phyloP scores from a whole-genome alignment of 2,888 invertebrate genomes.

The Sisyra terminalis region DNA sequence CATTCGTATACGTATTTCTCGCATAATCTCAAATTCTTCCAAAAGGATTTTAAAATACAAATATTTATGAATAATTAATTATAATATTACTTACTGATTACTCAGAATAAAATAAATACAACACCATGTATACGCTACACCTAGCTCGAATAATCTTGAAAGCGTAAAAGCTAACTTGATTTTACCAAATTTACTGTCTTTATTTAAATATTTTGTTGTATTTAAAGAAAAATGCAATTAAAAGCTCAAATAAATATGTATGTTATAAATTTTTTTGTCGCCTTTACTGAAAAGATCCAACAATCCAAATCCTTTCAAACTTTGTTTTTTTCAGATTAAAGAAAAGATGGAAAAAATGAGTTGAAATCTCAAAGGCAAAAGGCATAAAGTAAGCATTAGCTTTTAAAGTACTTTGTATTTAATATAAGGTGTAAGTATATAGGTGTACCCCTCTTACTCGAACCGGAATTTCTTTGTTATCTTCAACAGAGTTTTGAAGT shows the following conservation, averaged over 20 bases:
- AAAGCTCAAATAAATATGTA: constrained; percentile 76
- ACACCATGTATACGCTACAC: constrained; percentile 63
- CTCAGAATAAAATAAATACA: constrained; percentile 41
- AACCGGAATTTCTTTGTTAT: no score
- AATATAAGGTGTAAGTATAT: no score
- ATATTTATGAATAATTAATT: constrained; percentile 31
- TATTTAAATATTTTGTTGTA: constrained; percentile 73
- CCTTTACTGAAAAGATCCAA: constrained; percentile 23
- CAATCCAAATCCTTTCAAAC: constrained; percentile 1
- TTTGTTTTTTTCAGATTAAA: constrained; percentile 7
- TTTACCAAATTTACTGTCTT: constrained; percentile 47
- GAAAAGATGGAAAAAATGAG: neutral
- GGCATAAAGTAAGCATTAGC: neutral
- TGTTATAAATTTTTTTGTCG: constrained; percentile 49
- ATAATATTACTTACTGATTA: constrained; percentile 38
- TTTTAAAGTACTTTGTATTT: no score
- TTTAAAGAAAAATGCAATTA: constrained; percentile 61
- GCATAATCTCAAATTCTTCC: constrained; percentile 40
- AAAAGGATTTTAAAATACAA: constrained; percentile 28
- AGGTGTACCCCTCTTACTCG: no score
- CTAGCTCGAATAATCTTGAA: constrained; percentile 37
- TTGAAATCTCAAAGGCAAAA: no score
- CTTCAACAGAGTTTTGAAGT: no score
- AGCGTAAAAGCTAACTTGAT: constrained; percentile 48
- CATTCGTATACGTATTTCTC: constrained; percentile 59